phyloP scores from a whole-genome alignment of 2,888 invertebrate genomes.

The Rosalia funebris region DNA sequence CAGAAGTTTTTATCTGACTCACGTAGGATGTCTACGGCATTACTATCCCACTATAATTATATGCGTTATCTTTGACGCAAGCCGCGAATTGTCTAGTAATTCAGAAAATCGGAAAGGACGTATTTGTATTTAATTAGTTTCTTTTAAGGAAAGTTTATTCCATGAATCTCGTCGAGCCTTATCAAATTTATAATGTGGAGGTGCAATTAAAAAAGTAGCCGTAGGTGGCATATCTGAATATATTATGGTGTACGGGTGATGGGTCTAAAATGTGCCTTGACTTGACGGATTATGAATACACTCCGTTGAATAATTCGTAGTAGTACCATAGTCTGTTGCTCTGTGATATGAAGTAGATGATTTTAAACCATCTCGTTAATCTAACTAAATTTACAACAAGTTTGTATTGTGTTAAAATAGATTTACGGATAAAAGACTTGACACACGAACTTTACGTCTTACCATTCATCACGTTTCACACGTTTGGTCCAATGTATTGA shows the following conservation, averaged over 20 bases:
- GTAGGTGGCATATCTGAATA: slow-evolving; percentile 16
- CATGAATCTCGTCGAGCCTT: slow-evolving; percentile 7
- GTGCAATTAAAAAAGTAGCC: slow-evolving; percentile 17
- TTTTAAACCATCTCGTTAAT: no score
- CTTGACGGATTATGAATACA: no score
- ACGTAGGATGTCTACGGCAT: slow-evolving; percentile 11
- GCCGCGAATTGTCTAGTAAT: slow-evolving; percentile 19
- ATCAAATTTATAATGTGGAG: slow-evolving; percentile 10
- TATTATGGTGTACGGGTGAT: slow-evolving; percentile 1
- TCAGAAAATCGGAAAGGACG: slow-evolving; percentile 16
- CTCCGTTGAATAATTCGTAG: no score
- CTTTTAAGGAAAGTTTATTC: slow-evolving; percentile 11
- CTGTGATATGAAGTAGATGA: no score
- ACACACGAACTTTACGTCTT: no score
- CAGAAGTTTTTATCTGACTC: slow-evolving; percentile 7
- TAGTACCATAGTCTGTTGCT: no score
- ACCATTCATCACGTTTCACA: no score
- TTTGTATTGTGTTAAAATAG: no score
- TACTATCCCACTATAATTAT: slow-evolving; percentile 13
- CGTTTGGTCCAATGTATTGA: no score
- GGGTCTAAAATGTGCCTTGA: not conserved
- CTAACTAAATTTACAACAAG: no score
- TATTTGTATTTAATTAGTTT: slow-evolving; percentile 24
- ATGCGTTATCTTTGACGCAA: slow-evolving; percentile 11
- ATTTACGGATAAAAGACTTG: no score